Evolutionary conservation across 2,113 vertebrate genomes (phyloP).

Genomic region (Cairina moschata): DNA sequence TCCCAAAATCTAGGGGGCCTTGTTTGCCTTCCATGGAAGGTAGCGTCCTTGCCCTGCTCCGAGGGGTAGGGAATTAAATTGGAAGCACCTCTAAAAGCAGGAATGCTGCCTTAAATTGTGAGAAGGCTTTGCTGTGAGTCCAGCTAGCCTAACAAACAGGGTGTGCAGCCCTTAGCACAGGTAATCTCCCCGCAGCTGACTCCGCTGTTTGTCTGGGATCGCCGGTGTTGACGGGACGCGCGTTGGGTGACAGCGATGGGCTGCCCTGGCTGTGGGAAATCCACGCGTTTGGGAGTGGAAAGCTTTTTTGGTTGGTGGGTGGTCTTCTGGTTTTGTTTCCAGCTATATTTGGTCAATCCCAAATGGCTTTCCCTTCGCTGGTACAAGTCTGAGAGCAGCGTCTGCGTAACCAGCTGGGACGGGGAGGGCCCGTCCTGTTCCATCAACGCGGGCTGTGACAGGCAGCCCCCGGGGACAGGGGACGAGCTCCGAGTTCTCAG

Average conservation of each 20-base stretch:
- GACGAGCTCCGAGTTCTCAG: neutral
- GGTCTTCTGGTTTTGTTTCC: neutral
- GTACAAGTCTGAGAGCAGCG: neutral
- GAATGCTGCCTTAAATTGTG: neutral
- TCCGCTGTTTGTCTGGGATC: neutral
- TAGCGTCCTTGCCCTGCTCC: neutral
- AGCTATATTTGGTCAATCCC: neutral
- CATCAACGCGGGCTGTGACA: neutral
- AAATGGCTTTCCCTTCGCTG: neutral
- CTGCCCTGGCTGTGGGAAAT: neutral
- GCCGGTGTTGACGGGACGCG: neutral
- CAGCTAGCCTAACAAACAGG: neutral
- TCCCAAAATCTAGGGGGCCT: neutral
- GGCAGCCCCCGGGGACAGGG: neutral
- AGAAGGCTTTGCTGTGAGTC: rapidly evolving
- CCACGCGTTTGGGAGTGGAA: neutral
- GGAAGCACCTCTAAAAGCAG: neutral
- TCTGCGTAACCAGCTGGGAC: neutral
- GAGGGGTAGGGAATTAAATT: neutral
- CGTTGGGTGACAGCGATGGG: neutral
- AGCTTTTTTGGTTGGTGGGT: neutral
- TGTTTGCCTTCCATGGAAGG: neutral
- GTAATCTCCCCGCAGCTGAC: neutral
- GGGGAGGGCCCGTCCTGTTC: neutral
- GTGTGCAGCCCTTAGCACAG: neutral